Percentiles rank a stretch among this genome's conserved stretches.
Evolutionary conservation across 53 echinoderm and acorn worm species (phyloP).

Genomic region (Arbacia lixula): DNA sequence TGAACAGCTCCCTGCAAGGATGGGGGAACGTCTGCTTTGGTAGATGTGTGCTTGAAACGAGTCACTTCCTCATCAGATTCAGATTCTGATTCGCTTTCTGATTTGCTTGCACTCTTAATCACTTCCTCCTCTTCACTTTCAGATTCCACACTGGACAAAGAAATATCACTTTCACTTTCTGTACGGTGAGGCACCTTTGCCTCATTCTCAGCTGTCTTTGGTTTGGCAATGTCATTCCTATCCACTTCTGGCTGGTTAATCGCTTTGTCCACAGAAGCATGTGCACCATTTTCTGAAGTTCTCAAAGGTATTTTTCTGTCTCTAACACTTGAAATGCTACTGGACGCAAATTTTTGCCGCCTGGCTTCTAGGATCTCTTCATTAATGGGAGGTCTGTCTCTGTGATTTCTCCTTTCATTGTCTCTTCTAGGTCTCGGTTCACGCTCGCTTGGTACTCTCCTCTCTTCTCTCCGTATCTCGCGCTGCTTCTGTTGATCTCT

Average conservation of each 20-base stretch:
- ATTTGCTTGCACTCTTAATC: neutral
- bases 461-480: constrained; percentile 26
- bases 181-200: constrained; percentile 19
- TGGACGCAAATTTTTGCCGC: constrained; percentile 46
- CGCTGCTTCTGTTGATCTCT: neutral
- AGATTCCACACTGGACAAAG: constrained; percentile 38
- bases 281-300: constrained; percentile 19
- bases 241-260: neutral
- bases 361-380: constrained; percentile 42
- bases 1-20: neutral
- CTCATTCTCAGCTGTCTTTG: constrained; percentile 2
- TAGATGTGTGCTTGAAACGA: constrained; percentile 17
- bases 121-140: constrained; percentile 72
- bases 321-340: constrained; percentile 11
- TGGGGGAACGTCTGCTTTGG: constrained; percentile 3
- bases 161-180: constrained; percentile 31
- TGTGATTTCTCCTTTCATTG: constrained; percentile 13
- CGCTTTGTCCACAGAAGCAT: neutral
- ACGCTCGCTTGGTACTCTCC: neutral
- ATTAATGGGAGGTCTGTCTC: constrained; percentile 6
- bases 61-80: constrained; percentile 61
- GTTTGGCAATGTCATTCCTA: neutral
- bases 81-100: constrained; percentile 67
- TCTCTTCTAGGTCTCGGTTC: neutral
- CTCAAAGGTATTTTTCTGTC: constrained; percentile 34